Percentiles rank a stretch among this genome's conserved stretches.
Conservation (phyloP, 2,797 vertebrate genomes). For the Lindbergichthys nudifrons region DNA sequence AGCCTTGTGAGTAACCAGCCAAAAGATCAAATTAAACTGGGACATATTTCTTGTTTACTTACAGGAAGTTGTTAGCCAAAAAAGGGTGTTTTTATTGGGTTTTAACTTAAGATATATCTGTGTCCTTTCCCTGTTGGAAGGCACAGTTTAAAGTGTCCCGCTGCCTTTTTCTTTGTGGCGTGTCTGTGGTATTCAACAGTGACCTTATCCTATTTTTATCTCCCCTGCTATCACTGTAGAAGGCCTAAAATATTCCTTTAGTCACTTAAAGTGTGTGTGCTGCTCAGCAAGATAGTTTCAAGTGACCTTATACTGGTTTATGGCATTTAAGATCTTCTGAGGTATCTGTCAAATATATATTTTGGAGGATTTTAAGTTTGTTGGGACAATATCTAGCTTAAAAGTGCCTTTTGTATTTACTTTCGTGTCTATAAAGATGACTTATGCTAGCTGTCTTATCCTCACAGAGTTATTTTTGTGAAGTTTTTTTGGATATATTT, state of each 20-base stretch:
- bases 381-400: not conserved
- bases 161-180: not conserved
- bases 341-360: not conserved
- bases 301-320: constrained; percentile 32
- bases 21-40: not conserved
- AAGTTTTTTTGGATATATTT: not conserved
- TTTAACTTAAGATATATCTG: not conserved
- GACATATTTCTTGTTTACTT: not conserved
- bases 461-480: not conserved
- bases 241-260: constrained; percentile 56
- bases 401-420: not conserved
- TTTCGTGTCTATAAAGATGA: not conserved
- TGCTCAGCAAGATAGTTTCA: constrained; percentile 4
- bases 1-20: constrained; percentile 78
- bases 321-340: not conserved
- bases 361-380: not conserved
- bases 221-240: constrained; percentile 28
- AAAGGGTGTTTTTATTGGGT: not conserved
- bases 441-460: not conserved
- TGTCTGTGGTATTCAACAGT: constrained; percentile 49
- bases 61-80: constrained; percentile 40
- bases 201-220: constrained; percentile 75
- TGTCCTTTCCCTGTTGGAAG: not conserved
- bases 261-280: constrained; percentile 37
- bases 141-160: not conserved